A percentile compares a stretch with the other conserved stretches of the same genome.
phyloP scores from a whole-genome alignment of 2,113 vertebrate genomes.

The Promerops cafer region DNA sequence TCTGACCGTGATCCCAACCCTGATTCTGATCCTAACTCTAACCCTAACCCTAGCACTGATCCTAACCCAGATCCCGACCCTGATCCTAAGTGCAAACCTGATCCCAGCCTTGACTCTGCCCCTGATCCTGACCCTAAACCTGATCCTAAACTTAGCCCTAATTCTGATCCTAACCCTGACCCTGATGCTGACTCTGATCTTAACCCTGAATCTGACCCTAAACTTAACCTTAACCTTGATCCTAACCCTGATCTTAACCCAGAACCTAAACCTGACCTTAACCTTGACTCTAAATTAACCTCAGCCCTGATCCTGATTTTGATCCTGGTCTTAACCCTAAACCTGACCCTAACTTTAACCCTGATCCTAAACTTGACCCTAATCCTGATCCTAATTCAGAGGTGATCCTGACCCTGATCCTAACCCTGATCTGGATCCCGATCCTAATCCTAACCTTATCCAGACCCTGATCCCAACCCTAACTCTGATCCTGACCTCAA shows the following conservation, averaged over 20 bases:
- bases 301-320: neutral
- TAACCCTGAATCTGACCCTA: neutral
- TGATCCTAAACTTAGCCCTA: rapidly evolving
- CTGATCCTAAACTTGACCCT: too few species aligned
- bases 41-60: rapidly evolving
- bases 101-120: neutral
- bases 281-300: neutral
- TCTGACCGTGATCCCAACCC: rapidly evolving
- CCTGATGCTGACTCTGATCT: too few species aligned
- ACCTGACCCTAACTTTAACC: neutral
- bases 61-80: too few species aligned
- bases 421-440: neutral
- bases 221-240: too few species aligned
- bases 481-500: neutral
- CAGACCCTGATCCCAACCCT: neutral
- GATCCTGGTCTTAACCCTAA: neutral
- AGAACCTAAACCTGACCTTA: neutral
- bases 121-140: rapidly evolving
- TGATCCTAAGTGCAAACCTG: too few species aligned
- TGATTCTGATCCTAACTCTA: rapidly evolving
- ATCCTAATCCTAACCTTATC: neutral
- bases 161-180: rapidly evolving
- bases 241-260: neutral
- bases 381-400: too few species aligned
- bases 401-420: too few species aligned